phyloP scores from a whole-genome alignment of 1,140 invertebrate genomes.

The Dendroctonus valens region DNA sequence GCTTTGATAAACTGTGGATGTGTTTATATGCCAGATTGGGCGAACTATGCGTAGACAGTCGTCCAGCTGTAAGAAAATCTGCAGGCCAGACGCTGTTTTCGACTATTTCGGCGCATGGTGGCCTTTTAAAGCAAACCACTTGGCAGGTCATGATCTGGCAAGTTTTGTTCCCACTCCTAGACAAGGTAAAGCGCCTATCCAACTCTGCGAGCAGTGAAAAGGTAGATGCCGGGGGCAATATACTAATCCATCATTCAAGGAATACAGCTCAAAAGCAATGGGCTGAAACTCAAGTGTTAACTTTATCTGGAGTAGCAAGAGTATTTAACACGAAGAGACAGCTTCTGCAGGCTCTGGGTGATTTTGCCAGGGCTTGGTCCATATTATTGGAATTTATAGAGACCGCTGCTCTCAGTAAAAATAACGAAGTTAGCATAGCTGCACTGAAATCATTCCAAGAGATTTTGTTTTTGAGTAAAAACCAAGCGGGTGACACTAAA shows the following conservation, averaged over 20 bases:
- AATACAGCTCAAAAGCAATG: slow-evolving; percentile 99
- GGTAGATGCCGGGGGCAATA: slow-evolving; percentile 88
- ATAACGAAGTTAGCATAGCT: slow-evolving; percentile 92
- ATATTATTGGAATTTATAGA: slow-evolving; percentile 92
- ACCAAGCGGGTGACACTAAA: slow-evolving; percentile 48
- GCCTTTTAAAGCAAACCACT: slow-evolving; percentile 78
- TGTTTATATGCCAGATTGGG: slow-evolving; percentile 87
- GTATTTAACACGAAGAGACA: slow-evolving; percentile 88
- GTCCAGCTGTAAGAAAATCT: slow-evolving; percentile 96
- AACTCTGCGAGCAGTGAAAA: slow-evolving; percentile 92
- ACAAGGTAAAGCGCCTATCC: slow-evolving; percentile 87
- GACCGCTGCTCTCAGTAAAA: slow-evolving; percentile 84
- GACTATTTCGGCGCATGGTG: slow-evolving; percentile 93
- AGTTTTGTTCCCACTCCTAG: slow-evolving; percentile 93
- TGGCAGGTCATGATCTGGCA: slow-evolving; percentile 90
- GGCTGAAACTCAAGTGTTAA: slow-evolving; percentile 86
- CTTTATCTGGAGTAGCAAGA: slow-evolving; percentile 62
- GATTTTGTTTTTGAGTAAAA: slow-evolving; percentile 70
- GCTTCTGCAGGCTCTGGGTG: slow-evolving; percentile 78
- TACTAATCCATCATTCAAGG: slow-evolving; percentile 96
- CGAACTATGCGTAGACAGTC: slow-evolving; percentile 90
- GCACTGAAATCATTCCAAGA: slow-evolving; percentile 95
- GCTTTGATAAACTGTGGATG: slow-evolving; percentile 95
- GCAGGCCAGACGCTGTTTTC: slow-evolving; percentile 98
- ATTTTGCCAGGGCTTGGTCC: slow-evolving; percentile 91